phyloP scores from a whole-genome alignment of 2,113 vertebrate genomes.

The Cebus imitator region DNA sequence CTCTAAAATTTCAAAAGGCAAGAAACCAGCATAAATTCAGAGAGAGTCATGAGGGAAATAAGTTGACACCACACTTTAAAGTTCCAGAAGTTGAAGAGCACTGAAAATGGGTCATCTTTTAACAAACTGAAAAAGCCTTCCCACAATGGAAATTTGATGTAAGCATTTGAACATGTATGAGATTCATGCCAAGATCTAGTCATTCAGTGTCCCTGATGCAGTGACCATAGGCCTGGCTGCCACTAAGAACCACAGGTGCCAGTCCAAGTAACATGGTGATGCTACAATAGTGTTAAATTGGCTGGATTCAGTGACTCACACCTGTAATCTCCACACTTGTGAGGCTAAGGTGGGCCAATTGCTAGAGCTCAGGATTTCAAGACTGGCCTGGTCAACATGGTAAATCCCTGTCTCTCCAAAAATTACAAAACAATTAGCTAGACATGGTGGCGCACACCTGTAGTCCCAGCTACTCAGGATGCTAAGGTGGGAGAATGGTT shows the following conservation, averaged over 20 bases:
- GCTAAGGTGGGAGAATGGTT: too few relatives aligned
- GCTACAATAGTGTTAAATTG: background rate
- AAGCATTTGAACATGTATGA: background rate
- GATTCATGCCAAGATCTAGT: background rate
- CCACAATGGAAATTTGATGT: background rate
- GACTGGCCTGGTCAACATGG: too few relatives aligned
- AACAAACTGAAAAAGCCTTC: conserved; percentile 19
- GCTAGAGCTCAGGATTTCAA: too few relatives aligned
- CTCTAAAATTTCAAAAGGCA: conserved; percentile 61
- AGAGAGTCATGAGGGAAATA: conserved; percentile 65
- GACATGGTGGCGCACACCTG: too few relatives aligned
- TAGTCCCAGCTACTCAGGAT: too few relatives aligned
- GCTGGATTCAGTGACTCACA: too few relatives aligned
- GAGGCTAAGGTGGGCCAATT: too few relatives aligned
- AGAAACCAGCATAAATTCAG: conserved; percentile 64
- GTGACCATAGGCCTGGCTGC: background rate
- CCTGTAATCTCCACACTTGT: too few relatives aligned
- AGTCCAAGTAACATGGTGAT: background rate
- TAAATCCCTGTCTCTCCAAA: too few relatives aligned
- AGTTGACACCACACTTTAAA: conserved; percentile 57
- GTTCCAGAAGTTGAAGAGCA: conserved; percentile 60
- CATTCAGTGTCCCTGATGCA: background rate
- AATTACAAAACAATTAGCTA: too few relatives aligned
- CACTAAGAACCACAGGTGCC: background rate
- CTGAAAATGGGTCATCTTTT: conserved; percentile 67